phyloP scores from a whole-genome alignment of 2,888 invertebrate species.

The Resseliella maxima region DNA sequence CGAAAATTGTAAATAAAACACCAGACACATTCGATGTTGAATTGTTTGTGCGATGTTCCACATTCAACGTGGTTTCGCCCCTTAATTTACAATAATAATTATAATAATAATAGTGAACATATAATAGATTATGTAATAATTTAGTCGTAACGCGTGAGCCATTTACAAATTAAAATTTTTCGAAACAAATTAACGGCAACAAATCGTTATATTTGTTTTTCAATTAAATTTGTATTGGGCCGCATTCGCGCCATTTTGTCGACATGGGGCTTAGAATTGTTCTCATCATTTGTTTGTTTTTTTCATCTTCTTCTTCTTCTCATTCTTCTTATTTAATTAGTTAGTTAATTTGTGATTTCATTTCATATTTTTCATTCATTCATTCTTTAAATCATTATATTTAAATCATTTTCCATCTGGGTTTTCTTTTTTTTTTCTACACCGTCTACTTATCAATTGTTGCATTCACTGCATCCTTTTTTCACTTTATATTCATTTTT shows the following conservation, averaged over 20 bases:
- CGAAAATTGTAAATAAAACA: not conserved
- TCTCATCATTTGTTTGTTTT: not conserved
- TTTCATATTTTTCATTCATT: no score
- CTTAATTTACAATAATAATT: slow-evolving; percentile 19
- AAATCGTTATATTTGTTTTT: not conserved
- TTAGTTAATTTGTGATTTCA: no score
- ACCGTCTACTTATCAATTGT: slow-evolving; percentile 43
- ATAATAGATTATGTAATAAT: slow-evolving; percentile 37
- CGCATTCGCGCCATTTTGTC: no score
- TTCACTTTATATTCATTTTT: slow-evolving; percentile 18
- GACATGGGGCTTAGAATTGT: no score
- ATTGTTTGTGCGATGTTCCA: slow-evolving; percentile 10
- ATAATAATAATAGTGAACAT: slow-evolving; percentile 51
- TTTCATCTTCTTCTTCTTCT: not conserved
- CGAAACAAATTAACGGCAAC: no score
- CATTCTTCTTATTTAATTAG: not conserved
- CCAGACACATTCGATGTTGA: not conserved
- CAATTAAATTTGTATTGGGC: not conserved
- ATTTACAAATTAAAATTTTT: not conserved
- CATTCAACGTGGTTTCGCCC: slow-evolving; percentile 30
- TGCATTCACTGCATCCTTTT: slow-evolving; percentile 37
- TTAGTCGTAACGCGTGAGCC: not conserved
- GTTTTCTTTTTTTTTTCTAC: not conserved
- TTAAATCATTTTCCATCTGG: no score
- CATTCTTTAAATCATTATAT: no score